Conservation (phyloP, 37 sponge, comb jelly and placozoan species). For the Chondrosia reniformis region DNA sequence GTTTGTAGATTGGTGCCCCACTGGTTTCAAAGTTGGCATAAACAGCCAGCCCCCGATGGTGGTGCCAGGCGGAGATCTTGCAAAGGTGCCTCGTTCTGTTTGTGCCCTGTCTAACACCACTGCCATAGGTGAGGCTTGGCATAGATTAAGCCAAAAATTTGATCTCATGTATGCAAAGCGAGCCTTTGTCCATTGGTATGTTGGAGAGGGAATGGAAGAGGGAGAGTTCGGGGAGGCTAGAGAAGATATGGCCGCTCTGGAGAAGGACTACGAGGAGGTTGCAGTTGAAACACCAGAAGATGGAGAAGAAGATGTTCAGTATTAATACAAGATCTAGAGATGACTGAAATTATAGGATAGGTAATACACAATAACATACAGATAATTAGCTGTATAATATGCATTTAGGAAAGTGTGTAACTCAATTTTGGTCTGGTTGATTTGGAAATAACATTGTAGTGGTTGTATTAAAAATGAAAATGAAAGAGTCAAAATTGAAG, state of each 20-base stretch:
- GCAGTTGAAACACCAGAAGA: constrained; percentile 60
- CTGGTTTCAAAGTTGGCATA: constrained; percentile 98
- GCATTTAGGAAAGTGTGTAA: not conserved
- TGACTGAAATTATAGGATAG: not conserved
- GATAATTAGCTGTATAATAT: not conserved
- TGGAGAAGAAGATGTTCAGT: constrained; percentile 28
- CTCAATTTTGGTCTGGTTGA: not conserved
- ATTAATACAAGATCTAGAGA: constrained; percentile 28
- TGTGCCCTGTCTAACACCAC: constrained; percentile 98
- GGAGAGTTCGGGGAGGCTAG: constrained; percentile 98
- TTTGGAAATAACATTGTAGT: not conserved
- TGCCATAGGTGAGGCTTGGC: constrained; percentile 98
- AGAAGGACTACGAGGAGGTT: constrained; percentile 96
- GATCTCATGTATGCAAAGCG: constrained; percentile 99
- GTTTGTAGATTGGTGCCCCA: constrained; percentile 99
- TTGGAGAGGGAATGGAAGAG: constrained; percentile 99
- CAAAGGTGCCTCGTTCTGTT: constrained; percentile 88
- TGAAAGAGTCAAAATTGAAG: too few species aligned
- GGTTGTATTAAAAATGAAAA: not conserved
- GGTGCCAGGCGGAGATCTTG: constrained; percentile 95
- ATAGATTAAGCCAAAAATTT: constrained; percentile 96
- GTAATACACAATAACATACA: not conserved
- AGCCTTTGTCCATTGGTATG: constrained; percentile 99
- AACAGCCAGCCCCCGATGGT: constrained; percentile 91
- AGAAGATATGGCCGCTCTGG: constrained; percentile 93